Percentiles rank a stretch among this genome's conserved stretches.
Evolutionary conservation across 2,888 invertebrate species (phyloP).

Genomic region (Athetis lepigone): DNA sequence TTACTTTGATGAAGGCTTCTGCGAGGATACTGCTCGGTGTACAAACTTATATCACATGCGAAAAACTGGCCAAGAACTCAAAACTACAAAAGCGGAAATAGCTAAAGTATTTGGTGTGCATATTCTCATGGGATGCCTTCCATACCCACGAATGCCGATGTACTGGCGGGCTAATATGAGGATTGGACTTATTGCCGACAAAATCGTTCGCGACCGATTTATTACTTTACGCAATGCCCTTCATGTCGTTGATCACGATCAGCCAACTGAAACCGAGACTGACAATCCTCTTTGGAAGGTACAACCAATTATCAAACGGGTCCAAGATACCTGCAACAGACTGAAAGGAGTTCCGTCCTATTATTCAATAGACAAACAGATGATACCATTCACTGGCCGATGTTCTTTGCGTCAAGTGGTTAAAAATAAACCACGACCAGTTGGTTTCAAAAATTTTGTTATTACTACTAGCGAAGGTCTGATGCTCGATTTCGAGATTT

Average conservation of each 20-base stretch:
- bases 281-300: constrained; percentile 43
- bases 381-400: constrained; percentile 44
- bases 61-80: too few species aligned
- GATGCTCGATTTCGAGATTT: constrained; percentile 56
- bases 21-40: too few species aligned
- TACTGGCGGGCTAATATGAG: constrained; percentile 23
- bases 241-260: constrained; percentile 6
- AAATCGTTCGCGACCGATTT: constrained; percentile 9
- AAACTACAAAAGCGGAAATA: too few species aligned
- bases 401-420: too few species aligned
- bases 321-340: constrained; percentile 33
- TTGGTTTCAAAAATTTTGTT: constrained; percentile 57
- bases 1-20: too few species aligned
- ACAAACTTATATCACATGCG: too few species aligned
- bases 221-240: constrained; percentile 13
- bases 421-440: constrained; percentile 9
- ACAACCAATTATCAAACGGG: constrained; percentile 29
- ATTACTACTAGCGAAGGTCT: constrained; percentile 54
- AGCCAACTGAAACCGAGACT: constrained; percentile 2
- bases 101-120: too few species aligned
- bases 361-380: constrained; percentile 50
- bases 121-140: too few species aligned
- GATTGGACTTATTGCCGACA: constrained; percentile 14
- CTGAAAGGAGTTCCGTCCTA: constrained; percentile 43
- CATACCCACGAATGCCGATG: too few species aligned